These are phyloP conservation scores for Lithobius niger DNA, from an alignment of 1,140 invertebrate genomes.

Conservation along the genomic window DNA sequence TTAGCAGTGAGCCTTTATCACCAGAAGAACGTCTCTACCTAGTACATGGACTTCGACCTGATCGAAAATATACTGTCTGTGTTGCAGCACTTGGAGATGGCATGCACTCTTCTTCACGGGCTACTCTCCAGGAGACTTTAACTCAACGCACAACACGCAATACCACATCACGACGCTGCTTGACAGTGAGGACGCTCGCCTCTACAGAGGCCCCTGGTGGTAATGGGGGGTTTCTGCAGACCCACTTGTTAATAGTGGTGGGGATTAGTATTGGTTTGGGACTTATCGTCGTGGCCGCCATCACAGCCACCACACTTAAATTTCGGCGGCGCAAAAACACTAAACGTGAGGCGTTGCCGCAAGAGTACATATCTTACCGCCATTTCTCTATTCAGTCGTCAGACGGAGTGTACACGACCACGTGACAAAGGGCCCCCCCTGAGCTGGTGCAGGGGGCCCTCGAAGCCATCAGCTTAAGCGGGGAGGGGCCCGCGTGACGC, in stretches of 20 bases:
- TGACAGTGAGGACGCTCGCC: conserved; percentile 13
- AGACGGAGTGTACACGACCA: conserved; percentile 22
- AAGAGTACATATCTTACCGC: conserved; percentile 59
- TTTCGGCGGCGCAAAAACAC: conserved; percentile 58
- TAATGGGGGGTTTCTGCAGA: conserved; percentile 14
- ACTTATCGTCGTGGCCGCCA: conserved; percentile 65
- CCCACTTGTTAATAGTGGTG: conserved; percentile 61
- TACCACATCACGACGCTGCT: not conserved
- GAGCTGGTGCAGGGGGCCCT: conserved; percentile 2
- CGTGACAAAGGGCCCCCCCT: conserved; percentile 6
- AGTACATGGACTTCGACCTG: conserved; percentile 53
- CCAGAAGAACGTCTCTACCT: conserved; percentile 51
- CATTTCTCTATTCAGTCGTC: conserved; percentile 32
- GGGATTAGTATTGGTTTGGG: conserved; percentile 71
- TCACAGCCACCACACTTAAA: conserved; percentile 68
- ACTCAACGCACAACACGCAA: not conserved
- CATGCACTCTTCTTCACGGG: conserved; percentile 23
- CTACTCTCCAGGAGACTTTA: conserved; percentile 10
- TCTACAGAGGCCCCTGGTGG: conserved; percentile 10
- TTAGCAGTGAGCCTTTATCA: conserved; percentile 52
- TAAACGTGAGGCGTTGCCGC: conserved; percentile 44
- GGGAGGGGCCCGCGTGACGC: not conserved
- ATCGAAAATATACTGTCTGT: conserved; percentile 67
- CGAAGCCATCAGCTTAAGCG: not conserved
- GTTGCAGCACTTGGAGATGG: conserved; percentile 64